Conservation (phyloP, 1,140 invertebrate species). For the Parasteatoda tepidariorum region DNA sequence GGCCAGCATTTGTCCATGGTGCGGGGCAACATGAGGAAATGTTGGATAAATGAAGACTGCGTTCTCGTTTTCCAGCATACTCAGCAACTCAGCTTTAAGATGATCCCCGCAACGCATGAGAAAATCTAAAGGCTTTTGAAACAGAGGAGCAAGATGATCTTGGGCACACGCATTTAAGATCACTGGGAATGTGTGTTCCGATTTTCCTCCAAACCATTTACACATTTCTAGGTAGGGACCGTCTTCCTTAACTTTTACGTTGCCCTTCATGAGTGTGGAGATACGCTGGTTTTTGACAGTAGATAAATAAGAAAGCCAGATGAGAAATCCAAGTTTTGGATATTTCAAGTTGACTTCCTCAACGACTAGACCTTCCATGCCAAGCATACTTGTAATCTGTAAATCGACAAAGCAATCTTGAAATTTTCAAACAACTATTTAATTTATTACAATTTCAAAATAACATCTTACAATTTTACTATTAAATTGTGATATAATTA, state of each 20-base stretch:
- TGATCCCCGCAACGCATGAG: constrained; percentile 64
- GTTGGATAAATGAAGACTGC: constrained; percentile 89
- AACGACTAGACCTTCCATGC: constrained; percentile 28
- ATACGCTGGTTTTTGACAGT: constrained; percentile 25
- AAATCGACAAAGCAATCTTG: constrained; percentile 68
- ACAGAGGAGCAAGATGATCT: constrained; percentile 68
- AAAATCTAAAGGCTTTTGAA: constrained; percentile 66
- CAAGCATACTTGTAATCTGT: constrained; percentile 2
- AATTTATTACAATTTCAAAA: no score
- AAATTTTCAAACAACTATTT: no score
- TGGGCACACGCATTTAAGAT: constrained; percentile 69
- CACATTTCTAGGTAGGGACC: constrained; percentile 28
- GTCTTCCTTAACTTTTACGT: background rate
- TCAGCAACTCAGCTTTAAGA: constrained; percentile 65
- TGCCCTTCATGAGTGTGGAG: constrained; percentile 30
- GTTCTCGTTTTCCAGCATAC: constrained; percentile 73
- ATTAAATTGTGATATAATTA: no score
- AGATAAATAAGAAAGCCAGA: constrained; percentile 45
- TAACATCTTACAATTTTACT: no score
- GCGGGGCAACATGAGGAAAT: constrained; percentile 81
- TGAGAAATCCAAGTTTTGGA: constrained; percentile 37
- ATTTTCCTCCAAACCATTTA: constrained; percentile 62
- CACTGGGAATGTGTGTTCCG: constrained; percentile 68
- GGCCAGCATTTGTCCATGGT: constrained; percentile 84
- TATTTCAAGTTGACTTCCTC: constrained; percentile 30